Evolutionary conservation across 1,140 invertebrate genomes (phyloP), one percentile per base, ranked within the genome.

Genomic region (Orussus abietinus): DNA sequence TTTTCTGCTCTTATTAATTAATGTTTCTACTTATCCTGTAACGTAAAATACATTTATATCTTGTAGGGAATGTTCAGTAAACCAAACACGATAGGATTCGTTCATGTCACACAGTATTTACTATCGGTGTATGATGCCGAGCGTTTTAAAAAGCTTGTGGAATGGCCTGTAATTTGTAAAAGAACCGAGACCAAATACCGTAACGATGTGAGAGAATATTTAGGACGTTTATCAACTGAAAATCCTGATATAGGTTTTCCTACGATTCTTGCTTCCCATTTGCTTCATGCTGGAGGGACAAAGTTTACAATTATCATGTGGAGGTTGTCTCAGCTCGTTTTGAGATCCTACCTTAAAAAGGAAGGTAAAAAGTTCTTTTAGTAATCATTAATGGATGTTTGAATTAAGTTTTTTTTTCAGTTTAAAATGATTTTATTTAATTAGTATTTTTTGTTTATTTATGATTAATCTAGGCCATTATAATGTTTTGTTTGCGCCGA

Each of bases 121-220:
- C 61, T 76, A 37, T 66, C 52, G 1, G 50, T 76, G 32, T 56
- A 72, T 12, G 71, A 77, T 47, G 51, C 65, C 1, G 61, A 56
- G 0, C 64, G 66, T 36, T 71, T 75, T 34, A 69, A 66, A 43
- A 72, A 62, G 2, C 45, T 62, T 3, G 52, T 76, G 20, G 67
- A 72, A 26, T 77, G 75, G 75, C 75, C 75, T 13, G 53, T 77
- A 13, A 57, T 63, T 4, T 73, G 74, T 30, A 76, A 76, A 43
- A 66, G 71, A 13, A 56, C 59, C 0, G 75, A 77, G 46, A 55
- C 59, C n/a, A 68, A 63, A 35, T 77, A 75, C 42, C 68, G 68
- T 11, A 67, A 57, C 11, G 51, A 47, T 42, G 56, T 67, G 3
- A 64, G 55, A 28, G 53, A 62, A 11, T 62, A 58, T 32, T 32